phyloP scores from a whole-genome alignment of 1,140 invertebrate genomes.

The Ceratoteleas bidentatus region DNA sequence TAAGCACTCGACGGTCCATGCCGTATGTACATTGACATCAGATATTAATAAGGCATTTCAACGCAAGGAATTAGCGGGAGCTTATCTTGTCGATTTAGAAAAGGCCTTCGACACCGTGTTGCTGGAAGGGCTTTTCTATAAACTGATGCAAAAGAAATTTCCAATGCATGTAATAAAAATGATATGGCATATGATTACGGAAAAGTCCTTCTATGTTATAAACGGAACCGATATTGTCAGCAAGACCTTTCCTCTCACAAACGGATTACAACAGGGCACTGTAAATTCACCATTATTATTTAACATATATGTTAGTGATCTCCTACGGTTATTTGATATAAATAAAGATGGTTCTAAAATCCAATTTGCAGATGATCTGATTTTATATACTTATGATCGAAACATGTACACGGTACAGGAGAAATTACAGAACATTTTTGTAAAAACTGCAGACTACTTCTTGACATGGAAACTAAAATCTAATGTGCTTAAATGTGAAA shows the following conservation, averaged over 20 bases:
- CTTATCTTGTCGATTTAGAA: conserved; percentile 62
- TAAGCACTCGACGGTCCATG: too few relatives aligned
- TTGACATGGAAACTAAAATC: conserved; percentile 49
- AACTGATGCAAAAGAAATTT: conserved; percentile 49
- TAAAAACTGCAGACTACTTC: conserved; percentile 30
- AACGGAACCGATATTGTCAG: background rate
- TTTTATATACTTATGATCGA: conserved; percentile 9
- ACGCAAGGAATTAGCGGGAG: conserved; percentile 50
- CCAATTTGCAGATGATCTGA: conserved; percentile 28
- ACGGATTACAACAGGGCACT: conserved; percentile 26
- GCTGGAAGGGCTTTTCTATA: conserved; percentile 54
- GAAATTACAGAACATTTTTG: conserved; percentile 12
- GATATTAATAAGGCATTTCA: conserved; percentile 47
- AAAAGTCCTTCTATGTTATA: conserved; percentile 8
- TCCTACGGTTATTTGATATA: conserved; percentile 18
- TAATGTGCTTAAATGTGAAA: conserved; percentile 51
- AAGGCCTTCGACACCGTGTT: too few relatives aligned
- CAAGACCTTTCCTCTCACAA: conserved; percentile 10
- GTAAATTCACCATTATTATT: conserved; percentile 31
- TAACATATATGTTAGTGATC: conserved; percentile 19
- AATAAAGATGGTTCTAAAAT: conserved; percentile 1
- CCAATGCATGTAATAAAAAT: conserved; percentile 38
- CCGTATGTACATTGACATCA: conserved; percentile 34
- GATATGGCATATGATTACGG: conserved; percentile 36
- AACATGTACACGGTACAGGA: background rate